Evolutionary conservation across 2,113 vertebrate species (phyloP), one percentile per base, ranked within the genome.

Genomic region (Perognathus longimembris): DNA sequence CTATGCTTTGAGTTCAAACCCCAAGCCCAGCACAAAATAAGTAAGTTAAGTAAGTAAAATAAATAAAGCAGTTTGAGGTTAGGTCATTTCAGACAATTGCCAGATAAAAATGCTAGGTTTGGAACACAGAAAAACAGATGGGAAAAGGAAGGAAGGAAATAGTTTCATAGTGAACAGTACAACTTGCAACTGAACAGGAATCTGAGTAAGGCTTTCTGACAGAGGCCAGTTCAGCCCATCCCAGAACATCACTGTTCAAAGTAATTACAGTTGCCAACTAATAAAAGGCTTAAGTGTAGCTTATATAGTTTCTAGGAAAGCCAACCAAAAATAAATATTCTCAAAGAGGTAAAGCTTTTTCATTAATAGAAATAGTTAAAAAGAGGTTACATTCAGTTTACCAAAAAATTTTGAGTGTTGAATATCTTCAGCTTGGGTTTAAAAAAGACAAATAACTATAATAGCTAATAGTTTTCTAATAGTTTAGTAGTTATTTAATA

Each of bases 301-400:
- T 94, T 40, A 63, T 82, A 73, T 4, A 88, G 59, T 74, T 88
- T 94, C 45, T 74, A 88, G 40, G 42, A 88, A 92, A 91, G 38
- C 10, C 70, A 88, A 94, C n/a, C 38, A 73, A 84, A 88, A 95
- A 32, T 85, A 1, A 87, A n/a, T 88, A 77, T 15, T 40, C 87
- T 66, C 69, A 57, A 94, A 71, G 64, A 90, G 54, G 57, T 71
- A 85, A 88, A 90, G 74, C 54, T 85, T 87, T 93, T 92, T 87
- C 70, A 79, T 75, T 73, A 87, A 61, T n/a, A 12, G 38, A 93
- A 64, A 40, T 59, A 89, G n/a, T 89, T 93, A 86, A 90, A 93
- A 93, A 78, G 34, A 92, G n/a, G 61, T 69, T 85, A 81, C 36
- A 93, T 78, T 77, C 40, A 83, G 66, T 54, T 83, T 32, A 64